Evolutionary conservation across 1,140 invertebrate species (phyloP), one percentile per base, ranked within the genome.

Genomic region (Thaumatotibia leucotreta): DNA sequence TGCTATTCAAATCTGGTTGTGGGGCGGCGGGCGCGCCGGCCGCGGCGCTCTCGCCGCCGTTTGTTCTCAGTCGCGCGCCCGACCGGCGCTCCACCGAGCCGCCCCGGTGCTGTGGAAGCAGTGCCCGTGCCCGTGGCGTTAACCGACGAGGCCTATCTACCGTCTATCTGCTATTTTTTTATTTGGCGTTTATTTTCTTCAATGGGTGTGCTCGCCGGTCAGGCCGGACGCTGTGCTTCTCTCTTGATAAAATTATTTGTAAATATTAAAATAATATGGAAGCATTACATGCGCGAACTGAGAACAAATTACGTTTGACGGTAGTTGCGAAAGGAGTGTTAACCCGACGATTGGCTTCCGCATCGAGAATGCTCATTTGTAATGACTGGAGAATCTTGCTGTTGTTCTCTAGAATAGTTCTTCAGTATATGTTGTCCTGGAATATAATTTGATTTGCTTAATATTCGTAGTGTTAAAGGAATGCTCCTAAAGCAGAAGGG

Each of bases 361-460:
- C 83, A 79, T 85, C 79, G 86, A 86, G 86, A 88, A 88, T 86
- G 86, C 86, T 87, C 84, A 88, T 77, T 79, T 80, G 83, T 81
- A 83, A 88, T 87, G 86, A 89, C 83, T 87, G 86, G 86, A 87
- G 86, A 86, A 83, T 79, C 86, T 86, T 82, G 84, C 84, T 84
- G 80, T 86, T 82, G 81, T 88, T 84, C 84, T 86, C 83, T 87
- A 86, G 80, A 76, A 68, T 82, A 80, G 83, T 82, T 87, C 80
- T 84, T 86, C 86, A 82, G 80, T 80, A 89, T 84, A 85, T 90
- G 85, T 88, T 88, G 84, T 90, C 86, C 86, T 88, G 78, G 77
- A 84, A 86, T 90, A 87, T 85, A 76, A 84, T 90, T 90, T 90
- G 85, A 90, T 87, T 90, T 88, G 88, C 88, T 90, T 89, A 81